Conservation (phyloP, 2,888 invertebrate species). For the Toxonevra muliebris region DNA sequence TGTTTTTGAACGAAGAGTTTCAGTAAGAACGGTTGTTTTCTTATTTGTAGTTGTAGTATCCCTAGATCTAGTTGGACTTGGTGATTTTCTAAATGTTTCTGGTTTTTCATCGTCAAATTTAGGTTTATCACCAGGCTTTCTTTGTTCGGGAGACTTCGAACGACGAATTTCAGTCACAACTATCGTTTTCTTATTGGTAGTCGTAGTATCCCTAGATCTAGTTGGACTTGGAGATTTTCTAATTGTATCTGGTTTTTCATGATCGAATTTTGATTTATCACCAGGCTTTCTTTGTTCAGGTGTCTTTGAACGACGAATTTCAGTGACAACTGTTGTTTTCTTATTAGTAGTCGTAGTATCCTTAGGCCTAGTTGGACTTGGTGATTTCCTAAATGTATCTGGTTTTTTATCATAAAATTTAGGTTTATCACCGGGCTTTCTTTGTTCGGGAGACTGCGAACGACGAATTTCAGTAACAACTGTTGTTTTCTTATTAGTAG, state of each 20-base stretch:
- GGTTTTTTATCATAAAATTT: constrained; percentile 11
- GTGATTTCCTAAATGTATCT: neutral
- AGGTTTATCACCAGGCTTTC: constrained; percentile 9
- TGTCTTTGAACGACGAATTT: neutral
- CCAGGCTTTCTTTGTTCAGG: neutral
- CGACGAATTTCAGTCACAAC: neutral
- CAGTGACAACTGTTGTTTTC: neutral
- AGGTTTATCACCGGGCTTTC: constrained; percentile 9
- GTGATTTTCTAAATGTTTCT: neutral
- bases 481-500: neutral
- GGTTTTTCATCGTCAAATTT: neutral
- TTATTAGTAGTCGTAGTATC: neutral
- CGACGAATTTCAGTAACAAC: neutral
- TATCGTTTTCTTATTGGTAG: neutral
- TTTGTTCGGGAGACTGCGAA: neutral
- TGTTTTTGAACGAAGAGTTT: constrained; percentile 9
- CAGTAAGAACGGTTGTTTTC: neutral
- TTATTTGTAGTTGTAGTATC: neutral
- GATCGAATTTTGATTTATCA: constrained; percentile 18
- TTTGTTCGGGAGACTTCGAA: neutral
- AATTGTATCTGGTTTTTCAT: neutral
- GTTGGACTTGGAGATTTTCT: neutral
- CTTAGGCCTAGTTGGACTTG: too few relatives aligned
- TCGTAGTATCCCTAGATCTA: too few relatives aligned
- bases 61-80: constrained; percentile 1